Conservation (phyloP, 2,797 vertebrate genomes). For the Pseudochirops cupreus region DNA sequence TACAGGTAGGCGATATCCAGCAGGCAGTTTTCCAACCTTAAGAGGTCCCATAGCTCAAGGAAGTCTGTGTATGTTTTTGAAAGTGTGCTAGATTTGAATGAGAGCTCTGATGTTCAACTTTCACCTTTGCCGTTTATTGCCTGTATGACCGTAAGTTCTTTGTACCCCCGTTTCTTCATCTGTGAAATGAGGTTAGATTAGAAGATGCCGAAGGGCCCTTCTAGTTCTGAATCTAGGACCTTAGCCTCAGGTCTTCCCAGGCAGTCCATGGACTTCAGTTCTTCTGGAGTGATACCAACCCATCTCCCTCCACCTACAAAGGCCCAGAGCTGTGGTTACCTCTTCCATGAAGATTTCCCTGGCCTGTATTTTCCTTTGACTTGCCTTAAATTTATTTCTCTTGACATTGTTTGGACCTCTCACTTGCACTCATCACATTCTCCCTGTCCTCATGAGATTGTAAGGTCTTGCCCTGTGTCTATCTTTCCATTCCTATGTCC, state of each 20-base stretch:
- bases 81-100: neutral
- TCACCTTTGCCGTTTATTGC: neutral
- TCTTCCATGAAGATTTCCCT: neutral
- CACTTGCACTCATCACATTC: neutral
- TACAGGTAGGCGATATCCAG: neutral
- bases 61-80: neutral
- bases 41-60: neutral
- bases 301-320: neutral
- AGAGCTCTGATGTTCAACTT: neutral
- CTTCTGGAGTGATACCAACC: neutral
- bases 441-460: neutral
- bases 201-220: neutral
- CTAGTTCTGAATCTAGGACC: neutral
- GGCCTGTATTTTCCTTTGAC: neutral
- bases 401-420: neutral
- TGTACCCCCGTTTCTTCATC: neutral
- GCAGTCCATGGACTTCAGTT: neutral
- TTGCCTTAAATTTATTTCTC: neutral
- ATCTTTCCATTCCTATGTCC: neutral
- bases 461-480: neutral
- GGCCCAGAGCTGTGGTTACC: neutral
- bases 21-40: neutral
- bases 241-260: neutral
- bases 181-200: neutral
- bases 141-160: neutral